Conservation (phyloP, 2,888 invertebrate species). For the Euplexia lucipara region DNA sequence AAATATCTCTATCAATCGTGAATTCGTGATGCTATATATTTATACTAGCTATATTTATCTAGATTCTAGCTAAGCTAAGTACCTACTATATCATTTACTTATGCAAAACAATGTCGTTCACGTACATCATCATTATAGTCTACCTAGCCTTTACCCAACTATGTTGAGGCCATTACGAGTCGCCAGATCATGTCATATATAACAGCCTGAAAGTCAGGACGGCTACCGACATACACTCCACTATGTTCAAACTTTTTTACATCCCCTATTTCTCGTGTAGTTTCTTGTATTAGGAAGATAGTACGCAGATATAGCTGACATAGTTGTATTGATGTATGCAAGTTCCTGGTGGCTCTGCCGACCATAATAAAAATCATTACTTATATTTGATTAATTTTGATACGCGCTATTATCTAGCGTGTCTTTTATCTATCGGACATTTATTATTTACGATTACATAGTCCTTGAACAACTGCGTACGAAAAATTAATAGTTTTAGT, state of each 20-base stretch:
- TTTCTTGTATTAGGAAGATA: neutral
- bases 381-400: slow-evolving; percentile 63
- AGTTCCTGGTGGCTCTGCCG: slow-evolving; percentile 53
- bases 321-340: slow-evolving; percentile 63
- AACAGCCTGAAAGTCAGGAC: too few species aligned
- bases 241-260: neutral
- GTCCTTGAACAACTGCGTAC: slow-evolving; percentile 42
- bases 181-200: too few species aligned
- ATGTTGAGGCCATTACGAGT: too few species aligned
- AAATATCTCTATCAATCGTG: neutral
- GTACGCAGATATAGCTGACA: slow-evolving; percentile 13
- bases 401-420: slow-evolving; percentile 60
- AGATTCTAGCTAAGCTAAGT: neutral
- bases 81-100: neutral
- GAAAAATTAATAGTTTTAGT: slow-evolving; percentile 34
- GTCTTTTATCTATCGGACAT: slow-evolving; percentile 61
- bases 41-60: neutral
- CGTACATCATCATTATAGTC: too few species aligned
- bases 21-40: neutral
- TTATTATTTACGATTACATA: slow-evolving; percentile 53
- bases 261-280: neutral
- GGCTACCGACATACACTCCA: too few species aligned
- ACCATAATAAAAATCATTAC: slow-evolving; percentile 56
- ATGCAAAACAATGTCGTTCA: neutral
- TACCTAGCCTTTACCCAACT: too few species aligned